Evolutionary conservation across 2,888 invertebrate species (phyloP).

Genomic region (Miltochrista miniata): DNA sequence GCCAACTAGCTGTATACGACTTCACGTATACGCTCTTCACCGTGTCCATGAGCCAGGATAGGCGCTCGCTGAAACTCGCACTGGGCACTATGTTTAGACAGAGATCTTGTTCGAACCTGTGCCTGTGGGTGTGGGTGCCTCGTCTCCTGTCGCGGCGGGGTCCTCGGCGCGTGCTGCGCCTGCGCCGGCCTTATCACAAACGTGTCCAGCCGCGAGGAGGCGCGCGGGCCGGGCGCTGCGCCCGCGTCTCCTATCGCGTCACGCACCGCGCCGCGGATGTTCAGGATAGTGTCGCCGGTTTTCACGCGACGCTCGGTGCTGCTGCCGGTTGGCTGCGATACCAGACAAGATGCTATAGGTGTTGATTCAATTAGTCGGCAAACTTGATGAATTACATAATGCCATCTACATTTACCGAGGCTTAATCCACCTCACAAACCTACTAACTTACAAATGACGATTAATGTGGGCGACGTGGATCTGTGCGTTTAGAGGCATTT

Average conservation of each 20-base stretch:
- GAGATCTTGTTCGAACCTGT: neutral
- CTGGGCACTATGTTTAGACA: too few species aligned
- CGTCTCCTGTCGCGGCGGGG: conserved; percentile 46
- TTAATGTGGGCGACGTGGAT: too few species aligned
- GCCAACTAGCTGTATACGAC: too few species aligned
- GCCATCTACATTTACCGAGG: too few species aligned
- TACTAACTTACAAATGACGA: too few species aligned
- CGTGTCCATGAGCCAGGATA: too few species aligned
- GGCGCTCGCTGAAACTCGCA: too few species aligned
- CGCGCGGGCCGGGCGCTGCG: conserved; percentile 67
- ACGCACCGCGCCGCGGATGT: conserved; percentile 74
- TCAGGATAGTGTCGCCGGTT: conserved; percentile 75
- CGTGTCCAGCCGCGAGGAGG: conserved; percentile 69
- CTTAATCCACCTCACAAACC: too few species aligned
- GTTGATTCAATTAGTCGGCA: too few species aligned
- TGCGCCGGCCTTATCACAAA: conserved; percentile 72
- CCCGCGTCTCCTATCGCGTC: conserved; percentile 77
- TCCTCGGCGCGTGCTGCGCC: conserved; percentile 36
- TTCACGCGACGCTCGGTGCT: conserved; percentile 57
- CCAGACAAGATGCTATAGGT: neutral
- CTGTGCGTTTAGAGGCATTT: too few species aligned
- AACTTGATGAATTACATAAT: too few species aligned
- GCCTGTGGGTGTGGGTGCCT: conserved; percentile 26
- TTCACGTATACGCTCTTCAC: too few species aligned
- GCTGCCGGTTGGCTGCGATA: conserved; percentile 8